Base-by-base conservation (phyloP, 2,113 vertebrate species). In the Cyanoramphus novaezelandiae region DNA sequence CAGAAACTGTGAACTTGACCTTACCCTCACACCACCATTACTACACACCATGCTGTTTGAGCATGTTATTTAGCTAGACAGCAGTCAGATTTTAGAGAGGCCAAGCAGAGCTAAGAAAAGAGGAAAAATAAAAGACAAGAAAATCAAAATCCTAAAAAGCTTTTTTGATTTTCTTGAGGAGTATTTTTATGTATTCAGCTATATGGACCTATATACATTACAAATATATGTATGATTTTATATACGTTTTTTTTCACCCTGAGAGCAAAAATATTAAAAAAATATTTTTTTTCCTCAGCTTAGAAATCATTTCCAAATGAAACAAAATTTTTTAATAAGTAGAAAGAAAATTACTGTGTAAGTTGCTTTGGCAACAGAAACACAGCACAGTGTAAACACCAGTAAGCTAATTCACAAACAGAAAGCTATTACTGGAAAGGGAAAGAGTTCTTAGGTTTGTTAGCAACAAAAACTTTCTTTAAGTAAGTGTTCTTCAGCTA, bases 181-280 rank as follows among this genome's bases (percentile, higher is more conserved):
- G 0, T 5, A 21, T 76, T 13, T 57, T 10, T 50, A 35, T 65
- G 41, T 12, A 46, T 46, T 57, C 17, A 55, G 17, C 43, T 82
- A 70, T 33, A 50, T 35, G 33, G 5, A 55, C 3, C 2, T 46
- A 46, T 47, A 69, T n/a, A 33, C 1, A 47, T 44, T 37, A 65
- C 0, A 85, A 33, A 43, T n/a, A 41, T 4, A 0, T 47, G n/a
- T 16, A 57, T 47, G 41, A 41, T 50, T 83, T n/a, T 37, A 29
- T 4, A 39, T 8, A 39, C 5, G 0, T 0, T 17, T 70, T 86
- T 86, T 10, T 31, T 13, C 6, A 1, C 0, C 50, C 9, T 52
- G 41, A 53, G 14, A 65, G 19, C 1, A 60, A 72, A 87, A 82
- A 46, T 8, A 28, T 43, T 35, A 5, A 23, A 29, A 29, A 86